Percentiles rank a stretch among this genome's conserved stretches.
These are phyloP conservation scores for Drosophila rellima DNA, from an alignment of 2,888 invertebrate species.

Conservation along the genomic window DNA sequence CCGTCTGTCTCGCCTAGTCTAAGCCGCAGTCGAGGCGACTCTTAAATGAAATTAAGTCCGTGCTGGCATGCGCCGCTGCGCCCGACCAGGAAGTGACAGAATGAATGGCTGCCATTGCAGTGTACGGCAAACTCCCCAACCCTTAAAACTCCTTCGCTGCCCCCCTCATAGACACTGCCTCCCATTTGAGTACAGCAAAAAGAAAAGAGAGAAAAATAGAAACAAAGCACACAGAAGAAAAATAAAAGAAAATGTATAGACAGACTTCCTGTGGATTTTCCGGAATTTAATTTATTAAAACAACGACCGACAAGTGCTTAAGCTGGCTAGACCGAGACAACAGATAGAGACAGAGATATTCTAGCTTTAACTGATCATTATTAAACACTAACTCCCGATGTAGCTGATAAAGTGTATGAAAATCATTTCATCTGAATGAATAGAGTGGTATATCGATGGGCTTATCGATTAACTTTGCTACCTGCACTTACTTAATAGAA, in stretches of 20 bases:
- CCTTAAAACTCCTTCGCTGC: no score
- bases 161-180: background rate
- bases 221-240: slow-evolving; percentile 31
- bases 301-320: slow-evolving; percentile 69
- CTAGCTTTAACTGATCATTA: slow-evolving; percentile 14
- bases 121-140: slow-evolving; percentile 14
- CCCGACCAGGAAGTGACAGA: slow-evolving; percentile 77
- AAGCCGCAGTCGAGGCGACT: slow-evolving; percentile 52
- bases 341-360: background rate
- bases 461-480: background rate
- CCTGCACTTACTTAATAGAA: no score
- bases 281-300: slow-evolving; percentile 86
- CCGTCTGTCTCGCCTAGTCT: slow-evolving; percentile 16
- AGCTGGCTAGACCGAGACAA: slow-evolving; percentile 10
- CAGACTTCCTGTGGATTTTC: slow-evolving; percentile 85
- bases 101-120: slow-evolving; percentile 75
- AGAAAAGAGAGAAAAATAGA: slow-evolving; percentile 24
- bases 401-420: slow-evolving; percentile 7
- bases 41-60: slow-evolving; percentile 81
- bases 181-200: slow-evolving; percentile 8
- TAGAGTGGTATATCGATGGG: background rate
- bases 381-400: slow-evolving; percentile 6
- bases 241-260: slow-evolving; percentile 72
- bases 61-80: slow-evolving; percentile 74
- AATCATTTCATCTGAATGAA: background rate